Conservation (phyloP, 2,113 vertebrate species). For the Vulpes ferrilata region DNA sequence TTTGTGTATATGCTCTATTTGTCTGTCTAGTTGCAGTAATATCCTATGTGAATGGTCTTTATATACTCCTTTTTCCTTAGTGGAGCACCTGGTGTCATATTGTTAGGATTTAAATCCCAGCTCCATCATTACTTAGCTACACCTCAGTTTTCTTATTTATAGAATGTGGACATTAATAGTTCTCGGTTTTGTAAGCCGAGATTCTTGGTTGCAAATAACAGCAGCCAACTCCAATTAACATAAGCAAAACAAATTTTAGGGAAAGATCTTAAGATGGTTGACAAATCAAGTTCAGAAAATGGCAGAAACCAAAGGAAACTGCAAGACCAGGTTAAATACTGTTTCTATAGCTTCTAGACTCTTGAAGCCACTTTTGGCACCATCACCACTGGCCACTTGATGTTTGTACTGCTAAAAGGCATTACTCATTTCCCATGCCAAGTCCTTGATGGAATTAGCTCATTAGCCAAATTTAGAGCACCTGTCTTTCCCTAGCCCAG, state of each 20-base stretch:
- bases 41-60: background rate
- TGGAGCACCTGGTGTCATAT: background rate
- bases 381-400: background rate
- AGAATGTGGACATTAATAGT: background rate
- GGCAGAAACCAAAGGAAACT: background rate
- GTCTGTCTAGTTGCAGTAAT: background rate
- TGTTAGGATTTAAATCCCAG: background rate
- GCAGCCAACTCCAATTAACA: background rate
- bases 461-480: background rate
- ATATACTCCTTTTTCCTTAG: background rate
- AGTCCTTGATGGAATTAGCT: background rate
- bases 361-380: background rate
- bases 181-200: background rate
- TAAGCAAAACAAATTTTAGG: slow-evolving; percentile 6
- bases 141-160: background rate
- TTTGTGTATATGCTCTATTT: background rate
- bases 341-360: background rate
- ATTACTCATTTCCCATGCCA: background rate
- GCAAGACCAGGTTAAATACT: background rate
- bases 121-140: background rate
- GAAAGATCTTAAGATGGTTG: background rate
- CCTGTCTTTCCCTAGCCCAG: background rate
- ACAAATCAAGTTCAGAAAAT: background rate
- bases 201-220: slow-evolving; percentile 40
- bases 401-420: background rate